Percentiles rank a stretch among this genome's conserved stretches.
Evolutionary conservation across 2,797 vertebrate species (phyloP).

Genomic region (Tachyglossus aculeatus): DNA sequence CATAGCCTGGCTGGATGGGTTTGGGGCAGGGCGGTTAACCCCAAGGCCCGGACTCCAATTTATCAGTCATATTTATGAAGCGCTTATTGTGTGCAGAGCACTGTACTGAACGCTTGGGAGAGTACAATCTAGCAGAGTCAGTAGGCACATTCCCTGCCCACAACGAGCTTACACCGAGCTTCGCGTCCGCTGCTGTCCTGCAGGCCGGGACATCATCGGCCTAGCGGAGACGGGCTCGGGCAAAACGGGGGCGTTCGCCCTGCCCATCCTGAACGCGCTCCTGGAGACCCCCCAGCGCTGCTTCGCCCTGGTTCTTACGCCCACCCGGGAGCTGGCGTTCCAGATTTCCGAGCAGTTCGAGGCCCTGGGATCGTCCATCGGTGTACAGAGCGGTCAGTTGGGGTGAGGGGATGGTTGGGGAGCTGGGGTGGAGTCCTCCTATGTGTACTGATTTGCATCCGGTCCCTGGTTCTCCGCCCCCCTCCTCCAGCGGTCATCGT

Average conservation of each 20-base stretch:
- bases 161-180: too few species aligned
- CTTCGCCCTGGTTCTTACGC: conserved; percentile 93
- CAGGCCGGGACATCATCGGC: conserved; percentile 94
- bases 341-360: conserved; percentile 98
- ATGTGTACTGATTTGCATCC: too few species aligned
- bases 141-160: too few species aligned
- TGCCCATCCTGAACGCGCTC: conserved; percentile 93
- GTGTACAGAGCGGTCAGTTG: conserved; percentile 90
- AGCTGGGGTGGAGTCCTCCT: not conserved
- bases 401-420: not conserved
- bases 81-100: too few species aligned
- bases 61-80: too few species aligned
- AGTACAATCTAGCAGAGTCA: too few species aligned
- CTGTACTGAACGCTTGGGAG: too few species aligned
- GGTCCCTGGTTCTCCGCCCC: not conserved
- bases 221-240: conserved; percentile 97
- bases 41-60: too few species aligned
- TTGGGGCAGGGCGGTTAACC: too few species aligned
- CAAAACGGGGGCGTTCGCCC: conserved; percentile 94
- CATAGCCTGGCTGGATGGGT: too few species aligned
- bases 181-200: too few species aligned
- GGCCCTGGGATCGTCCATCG: conserved; percentile 94
- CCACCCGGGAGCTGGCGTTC: conserved; percentile 94
- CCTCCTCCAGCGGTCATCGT: conserved; percentile 87
- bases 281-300: conserved; percentile 88